Evolutionary conservation across 2,113 vertebrate species (phyloP).

Genomic region (Otus sunia): DNA sequence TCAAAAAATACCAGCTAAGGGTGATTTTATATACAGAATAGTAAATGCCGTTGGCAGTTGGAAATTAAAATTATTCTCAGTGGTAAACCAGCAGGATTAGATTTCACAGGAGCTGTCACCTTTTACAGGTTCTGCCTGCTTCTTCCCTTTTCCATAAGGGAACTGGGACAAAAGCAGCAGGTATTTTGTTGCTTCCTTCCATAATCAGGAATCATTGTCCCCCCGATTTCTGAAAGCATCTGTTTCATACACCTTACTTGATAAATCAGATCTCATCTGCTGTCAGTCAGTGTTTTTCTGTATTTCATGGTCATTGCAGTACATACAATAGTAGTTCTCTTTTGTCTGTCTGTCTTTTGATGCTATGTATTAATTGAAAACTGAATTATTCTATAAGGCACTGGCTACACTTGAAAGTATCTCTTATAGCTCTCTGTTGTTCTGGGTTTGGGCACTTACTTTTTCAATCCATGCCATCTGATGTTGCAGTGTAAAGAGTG

Average conservation of each 20-base stretch:
- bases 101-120: neutral
- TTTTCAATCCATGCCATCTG: neutral
- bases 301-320: neutral
- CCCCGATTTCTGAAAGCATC: neutral
- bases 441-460: neutral
- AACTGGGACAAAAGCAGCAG: neutral
- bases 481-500: neutral
- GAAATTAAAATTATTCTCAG: slow-evolving; percentile 58
- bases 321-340: neutral
- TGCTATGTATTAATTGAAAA: neutral
- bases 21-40: slow-evolving; percentile 11
- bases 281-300: neutral
- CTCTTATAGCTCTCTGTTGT: neutral
- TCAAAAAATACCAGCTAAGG: slow-evolving; percentile 22
- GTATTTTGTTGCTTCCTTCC: neutral
- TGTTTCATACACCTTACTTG: neutral
- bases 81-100: slow-evolving; percentile 30
- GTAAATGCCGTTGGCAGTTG: slow-evolving; percentile 18
- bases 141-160: neutral
- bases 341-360: neutral
- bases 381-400: neutral
- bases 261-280: neutral
- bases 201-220: neutral
- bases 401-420: neutral
- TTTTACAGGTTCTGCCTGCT: neutral